Evolutionary conservation across 2,797 vertebrate genomes (phyloP).

Genomic region (Eurystomus glaucurus): DNA sequence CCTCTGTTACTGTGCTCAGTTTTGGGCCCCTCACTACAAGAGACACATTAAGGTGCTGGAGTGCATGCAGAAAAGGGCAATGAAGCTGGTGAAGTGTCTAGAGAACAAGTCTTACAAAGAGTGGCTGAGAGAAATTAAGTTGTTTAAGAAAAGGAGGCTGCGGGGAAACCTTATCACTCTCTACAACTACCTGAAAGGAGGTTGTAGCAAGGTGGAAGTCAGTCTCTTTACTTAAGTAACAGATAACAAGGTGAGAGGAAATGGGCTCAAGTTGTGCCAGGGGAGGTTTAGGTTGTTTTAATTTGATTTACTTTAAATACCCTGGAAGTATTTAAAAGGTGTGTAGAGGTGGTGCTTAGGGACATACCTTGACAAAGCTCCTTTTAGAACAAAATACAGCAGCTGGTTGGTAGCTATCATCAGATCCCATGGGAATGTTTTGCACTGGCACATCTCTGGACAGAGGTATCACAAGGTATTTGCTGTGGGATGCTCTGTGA

Average conservation of each 20-base stretch:
- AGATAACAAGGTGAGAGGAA: background rate
- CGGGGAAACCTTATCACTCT: background rate
- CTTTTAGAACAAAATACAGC: background rate
- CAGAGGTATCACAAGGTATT: background rate
- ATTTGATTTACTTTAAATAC: too few relatives aligned
- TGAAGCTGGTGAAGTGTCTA: accelerated
- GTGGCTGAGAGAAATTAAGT: accelerated
- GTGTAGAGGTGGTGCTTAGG: background rate
- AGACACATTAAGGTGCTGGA: background rate
- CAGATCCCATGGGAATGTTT: background rate
- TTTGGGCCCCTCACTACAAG: background rate
- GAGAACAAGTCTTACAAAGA: background rate
- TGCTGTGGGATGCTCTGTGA: background rate
- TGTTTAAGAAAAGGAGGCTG: background rate
- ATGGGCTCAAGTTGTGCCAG: background rate
- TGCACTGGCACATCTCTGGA: background rate
- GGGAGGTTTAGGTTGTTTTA: background rate
- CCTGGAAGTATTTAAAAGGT: background rate
- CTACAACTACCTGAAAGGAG: background rate
- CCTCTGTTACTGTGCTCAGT: accelerated
- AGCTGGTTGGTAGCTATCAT: background rate
- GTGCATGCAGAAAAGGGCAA: accelerated
- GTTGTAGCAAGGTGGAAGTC: accelerated
- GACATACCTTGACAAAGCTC: background rate
- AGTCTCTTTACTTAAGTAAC: background rate